phyloP scores from a whole-genome alignment of 2,888 invertebrate species.

The Agrotis segetum region DNA sequence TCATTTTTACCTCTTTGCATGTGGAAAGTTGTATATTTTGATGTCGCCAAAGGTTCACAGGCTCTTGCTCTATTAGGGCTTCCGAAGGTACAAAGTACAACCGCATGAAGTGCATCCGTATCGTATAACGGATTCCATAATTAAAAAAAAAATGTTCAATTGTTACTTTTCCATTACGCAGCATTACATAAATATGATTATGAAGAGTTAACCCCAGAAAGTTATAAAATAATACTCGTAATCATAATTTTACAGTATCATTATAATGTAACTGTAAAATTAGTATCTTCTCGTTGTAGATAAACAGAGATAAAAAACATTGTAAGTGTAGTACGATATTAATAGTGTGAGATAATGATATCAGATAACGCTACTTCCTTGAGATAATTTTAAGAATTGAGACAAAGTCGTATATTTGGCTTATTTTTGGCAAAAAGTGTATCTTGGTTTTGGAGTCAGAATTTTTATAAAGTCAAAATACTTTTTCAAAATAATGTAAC shows the following conservation, averaged over 20 bases:
- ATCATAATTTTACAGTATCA: constrained; percentile 17
- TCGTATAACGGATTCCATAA: constrained; percentile 14
- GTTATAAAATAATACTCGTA: too few relatives aligned
- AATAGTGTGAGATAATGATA: constrained; percentile 35
- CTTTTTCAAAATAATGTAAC: too few relatives aligned
- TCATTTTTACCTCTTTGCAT: too few relatives aligned
- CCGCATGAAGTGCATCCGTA: background rate
- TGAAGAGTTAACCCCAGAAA: too few relatives aligned
- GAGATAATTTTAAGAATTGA: constrained; percentile 22
- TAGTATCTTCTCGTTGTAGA: background rate
- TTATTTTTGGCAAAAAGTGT: background rate
- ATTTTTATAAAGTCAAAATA: too few relatives aligned
- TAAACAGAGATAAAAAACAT: constrained; percentile 30
- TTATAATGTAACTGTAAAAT: constrained; percentile 18
- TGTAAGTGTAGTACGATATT: constrained; percentile 10
- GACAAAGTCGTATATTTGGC: background rate
- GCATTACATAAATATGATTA: too few relatives aligned
- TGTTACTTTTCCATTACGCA: too few relatives aligned
- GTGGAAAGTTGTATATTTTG: too few relatives aligned
- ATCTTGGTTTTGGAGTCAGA: too few relatives aligned
- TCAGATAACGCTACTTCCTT: constrained; percentile 34
- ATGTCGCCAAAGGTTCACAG: too few relatives aligned
- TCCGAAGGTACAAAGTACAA: background rate
- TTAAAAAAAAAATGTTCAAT: too few relatives aligned
- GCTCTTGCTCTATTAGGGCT: too few relatives aligned